These are phyloP conservation scores for Panthera uncia DNA, from an alignment of 2,113 vertebrate genomes.

Conservation along the genomic window DNA sequence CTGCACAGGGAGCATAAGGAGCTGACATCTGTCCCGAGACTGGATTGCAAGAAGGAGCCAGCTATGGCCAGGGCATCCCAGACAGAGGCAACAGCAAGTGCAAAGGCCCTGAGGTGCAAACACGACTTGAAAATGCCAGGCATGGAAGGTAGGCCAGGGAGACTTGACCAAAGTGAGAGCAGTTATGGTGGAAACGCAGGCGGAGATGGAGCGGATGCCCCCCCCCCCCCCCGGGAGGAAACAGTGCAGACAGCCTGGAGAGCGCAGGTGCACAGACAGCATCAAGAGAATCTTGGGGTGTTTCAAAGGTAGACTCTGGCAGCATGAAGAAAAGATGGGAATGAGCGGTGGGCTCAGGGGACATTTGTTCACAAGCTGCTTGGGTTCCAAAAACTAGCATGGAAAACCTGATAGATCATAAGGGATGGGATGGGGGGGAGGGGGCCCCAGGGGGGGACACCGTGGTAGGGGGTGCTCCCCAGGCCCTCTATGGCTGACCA, in stretches of 20 bases:
- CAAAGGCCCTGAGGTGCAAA: neutral
- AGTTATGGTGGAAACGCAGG: no score
- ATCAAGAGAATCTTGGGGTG: neutral
- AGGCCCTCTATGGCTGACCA: neutral
- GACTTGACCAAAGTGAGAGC: neutral
- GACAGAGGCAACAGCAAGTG: neutral
- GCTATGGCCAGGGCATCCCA: neutral
- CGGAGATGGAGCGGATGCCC: accelerated
- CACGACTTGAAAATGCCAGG: neutral
- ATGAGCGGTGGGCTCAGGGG: neutral
- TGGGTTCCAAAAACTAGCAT: neutral
- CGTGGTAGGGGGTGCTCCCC: neutral
- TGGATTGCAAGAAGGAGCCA: neutral
- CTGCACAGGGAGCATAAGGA: no score
- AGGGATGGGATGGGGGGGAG: neutral
- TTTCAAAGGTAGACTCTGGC: neutral
- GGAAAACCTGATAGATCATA: neutral
- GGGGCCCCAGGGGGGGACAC: accelerated
- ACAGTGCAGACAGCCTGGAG: neutral
- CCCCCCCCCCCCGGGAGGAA: neutral
- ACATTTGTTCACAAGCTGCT: neutral
- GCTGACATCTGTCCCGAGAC: neutral
- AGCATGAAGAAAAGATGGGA: neutral
- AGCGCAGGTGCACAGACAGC: neutral
- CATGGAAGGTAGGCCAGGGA: neutral